phyloP scores from a whole-genome alignment of 2,113 vertebrate genomes.

The Gymnobelideus leadbeateri region DNA sequence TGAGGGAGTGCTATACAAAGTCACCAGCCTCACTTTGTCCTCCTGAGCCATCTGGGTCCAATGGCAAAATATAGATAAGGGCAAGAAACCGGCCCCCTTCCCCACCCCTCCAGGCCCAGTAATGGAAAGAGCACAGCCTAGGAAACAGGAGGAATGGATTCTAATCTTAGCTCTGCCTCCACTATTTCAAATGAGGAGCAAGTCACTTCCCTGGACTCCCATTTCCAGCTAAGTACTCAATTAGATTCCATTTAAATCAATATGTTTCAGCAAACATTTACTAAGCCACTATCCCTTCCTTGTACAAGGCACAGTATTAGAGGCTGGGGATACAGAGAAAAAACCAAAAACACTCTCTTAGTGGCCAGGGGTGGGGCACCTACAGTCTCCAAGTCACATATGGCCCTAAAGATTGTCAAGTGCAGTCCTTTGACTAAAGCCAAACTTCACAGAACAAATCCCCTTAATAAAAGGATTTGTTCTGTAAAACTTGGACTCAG shows the following conservation, averaged over 20 bases:
- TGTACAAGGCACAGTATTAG: background rate
- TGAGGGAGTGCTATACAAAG: no score
- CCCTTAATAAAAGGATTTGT: no score
- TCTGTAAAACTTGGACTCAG: no score
- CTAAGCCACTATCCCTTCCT: background rate
- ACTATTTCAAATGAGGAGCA: background rate
- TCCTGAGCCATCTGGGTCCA: no score
- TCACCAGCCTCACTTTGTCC: no score
- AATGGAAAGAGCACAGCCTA: background rate
- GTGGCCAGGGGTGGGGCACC: no score
- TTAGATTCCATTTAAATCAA: background rate
- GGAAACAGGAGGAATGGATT: background rate
- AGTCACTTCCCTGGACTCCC: background rate
- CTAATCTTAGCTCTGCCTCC: background rate
- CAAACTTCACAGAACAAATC: no score
- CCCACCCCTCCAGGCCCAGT: background rate
- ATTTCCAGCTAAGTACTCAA: background rate
- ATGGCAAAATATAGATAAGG: no score
- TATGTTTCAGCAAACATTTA: background rate
- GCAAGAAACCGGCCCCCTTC: no score
- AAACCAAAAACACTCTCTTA: background rate
- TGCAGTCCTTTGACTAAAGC: no score
- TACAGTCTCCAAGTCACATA: no score
- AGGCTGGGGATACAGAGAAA: background rate
- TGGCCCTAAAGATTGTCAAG: no score